phyloP scores from a whole-genome alignment of 2,797 vertebrate genomes.

The Holocentrus rufus region DNA sequence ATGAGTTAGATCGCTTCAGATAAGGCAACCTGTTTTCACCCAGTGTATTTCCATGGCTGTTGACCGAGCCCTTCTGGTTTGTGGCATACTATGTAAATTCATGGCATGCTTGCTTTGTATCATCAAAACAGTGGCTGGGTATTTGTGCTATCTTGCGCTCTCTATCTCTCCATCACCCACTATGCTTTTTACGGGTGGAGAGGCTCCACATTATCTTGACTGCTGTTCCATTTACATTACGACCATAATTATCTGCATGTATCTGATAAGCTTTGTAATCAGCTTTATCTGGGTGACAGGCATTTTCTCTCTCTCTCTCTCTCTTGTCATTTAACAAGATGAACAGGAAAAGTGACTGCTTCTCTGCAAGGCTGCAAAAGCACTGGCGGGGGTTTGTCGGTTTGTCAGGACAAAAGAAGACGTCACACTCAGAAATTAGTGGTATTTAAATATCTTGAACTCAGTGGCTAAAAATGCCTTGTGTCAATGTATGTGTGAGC shows the following conservation, averaged over 20 bases:
- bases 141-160: constrained; percentile 47
- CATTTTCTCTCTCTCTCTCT: constrained; percentile 39
- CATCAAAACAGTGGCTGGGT: constrained; percentile 54
- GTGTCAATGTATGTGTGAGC: not conserved
- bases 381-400: constrained; percentile 34
- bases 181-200: constrained; percentile 62
- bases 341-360: constrained; percentile 60
- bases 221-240: constrained; percentile 75
- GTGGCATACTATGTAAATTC: constrained; percentile 41
- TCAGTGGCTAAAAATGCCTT: not conserved
- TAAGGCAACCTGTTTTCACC: constrained; percentile 14
- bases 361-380: constrained; percentile 33
- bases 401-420: constrained; percentile 38
- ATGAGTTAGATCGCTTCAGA: constrained; percentile 35
- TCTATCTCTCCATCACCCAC: constrained; percentile 66
- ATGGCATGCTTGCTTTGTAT: constrained; percentile 57
- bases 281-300: constrained; percentile 73
- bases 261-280: constrained; percentile 79
- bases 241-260: constrained; percentile 73
- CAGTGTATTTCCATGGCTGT: constrained; percentile 40
- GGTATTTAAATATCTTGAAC: constrained; percentile 14
- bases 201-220: constrained; percentile 66
- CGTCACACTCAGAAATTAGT: constrained; percentile 21
- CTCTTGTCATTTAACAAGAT: constrained; percentile 57
- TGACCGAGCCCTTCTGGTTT: constrained; percentile 48